Evolutionary conservation across 1,140 invertebrate genomes (phyloP).

Genomic region (Onthophagus taurus): DNA sequence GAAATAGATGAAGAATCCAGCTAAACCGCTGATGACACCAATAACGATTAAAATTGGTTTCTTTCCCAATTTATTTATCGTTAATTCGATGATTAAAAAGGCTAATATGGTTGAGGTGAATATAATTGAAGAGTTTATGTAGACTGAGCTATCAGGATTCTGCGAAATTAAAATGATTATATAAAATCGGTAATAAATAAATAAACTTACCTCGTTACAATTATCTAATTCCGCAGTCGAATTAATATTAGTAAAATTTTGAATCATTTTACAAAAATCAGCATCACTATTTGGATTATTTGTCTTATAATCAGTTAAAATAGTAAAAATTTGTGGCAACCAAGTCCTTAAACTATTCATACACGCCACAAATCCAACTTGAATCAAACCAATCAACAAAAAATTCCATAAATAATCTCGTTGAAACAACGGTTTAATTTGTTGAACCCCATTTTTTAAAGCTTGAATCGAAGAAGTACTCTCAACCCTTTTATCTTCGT

Average conservation of each 20-base stretch:
- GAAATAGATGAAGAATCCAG: conserved; percentile 25
- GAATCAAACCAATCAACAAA: conserved; percentile 21
- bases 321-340: conserved; percentile 54
- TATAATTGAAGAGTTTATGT: conserved; percentile 26
- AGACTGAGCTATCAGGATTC: conserved; percentile 20
- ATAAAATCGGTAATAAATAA: no score
- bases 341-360: conserved; percentile 42
- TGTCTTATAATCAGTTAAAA: conserved; percentile 34
- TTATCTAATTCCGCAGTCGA: not conserved
- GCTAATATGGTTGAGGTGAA: conserved; percentile 15
- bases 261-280: conserved; percentile 25
- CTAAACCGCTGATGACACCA: no score
- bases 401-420: conserved; percentile 19
- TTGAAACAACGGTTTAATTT: conserved; percentile 21
- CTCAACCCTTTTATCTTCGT: conserved; percentile 18
- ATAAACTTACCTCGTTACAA: conserved; percentile 1
- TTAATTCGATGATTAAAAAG: conserved; percentile 16
- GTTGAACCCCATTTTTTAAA: conserved; percentile 20
- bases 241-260: conserved; percentile 13
- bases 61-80: conserved; percentile 21
- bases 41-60: conserved; percentile 13
- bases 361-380: conserved; percentile 29
- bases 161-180: conserved; percentile 13
- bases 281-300: conserved; percentile 14
- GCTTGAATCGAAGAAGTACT: conserved; percentile 16